Evolutionary conservation across 2,113 vertebrate genomes (phyloP), one percentile per base, ranked within the genome.

Genomic region (Tragelaphus buxtoni): DNA sequence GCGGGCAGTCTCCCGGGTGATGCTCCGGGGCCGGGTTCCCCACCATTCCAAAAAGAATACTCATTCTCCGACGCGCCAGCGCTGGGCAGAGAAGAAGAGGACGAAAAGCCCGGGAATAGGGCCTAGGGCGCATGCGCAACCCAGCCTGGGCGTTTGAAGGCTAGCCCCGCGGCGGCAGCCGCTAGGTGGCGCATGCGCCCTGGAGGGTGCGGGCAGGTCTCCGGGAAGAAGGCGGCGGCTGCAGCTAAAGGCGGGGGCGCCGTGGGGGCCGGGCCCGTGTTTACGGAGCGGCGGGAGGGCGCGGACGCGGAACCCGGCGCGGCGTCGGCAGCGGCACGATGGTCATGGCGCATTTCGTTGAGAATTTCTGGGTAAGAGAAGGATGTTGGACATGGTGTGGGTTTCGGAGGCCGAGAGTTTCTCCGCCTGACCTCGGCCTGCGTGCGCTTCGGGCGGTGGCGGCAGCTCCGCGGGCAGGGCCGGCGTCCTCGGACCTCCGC

Each of bases 301-400:
- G 90, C 97, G 93, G 98, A 97, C 98, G 72, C 96, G 79, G 96
- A 85, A 60, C 82, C 90, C 49, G 53, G 96, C 88, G 51, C 53
- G 56, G 95, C 87, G 96, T 82, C 83, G 94, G 65, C 18, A 6
- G 94, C 95, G 95, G 93, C 98, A 99, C 98, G 98, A 99, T 99
- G 99, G 99, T 99, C 98, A 99, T 99, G 98, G 99, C 99, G 95
- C 99, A 99, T 99, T 99, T 99, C 98, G 98, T 99, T 79, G 99
- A 99, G 98, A 99, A 98, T 99, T 99, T 99, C 96, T 99, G 99
- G 99, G 99, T 99, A 99, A 92, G 99, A 98, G 88, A 5, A 56
- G 65, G 58, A 2, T 85, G 76, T 35, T 14, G 89, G 65, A 39
- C 81, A 58, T 17, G 22, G 81, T 24, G 11, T 35, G 85, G 35